Evolutionary conservation across 1,140 invertebrate species (phyloP).

Genomic region (Brevipalpus yothersi): DNA sequence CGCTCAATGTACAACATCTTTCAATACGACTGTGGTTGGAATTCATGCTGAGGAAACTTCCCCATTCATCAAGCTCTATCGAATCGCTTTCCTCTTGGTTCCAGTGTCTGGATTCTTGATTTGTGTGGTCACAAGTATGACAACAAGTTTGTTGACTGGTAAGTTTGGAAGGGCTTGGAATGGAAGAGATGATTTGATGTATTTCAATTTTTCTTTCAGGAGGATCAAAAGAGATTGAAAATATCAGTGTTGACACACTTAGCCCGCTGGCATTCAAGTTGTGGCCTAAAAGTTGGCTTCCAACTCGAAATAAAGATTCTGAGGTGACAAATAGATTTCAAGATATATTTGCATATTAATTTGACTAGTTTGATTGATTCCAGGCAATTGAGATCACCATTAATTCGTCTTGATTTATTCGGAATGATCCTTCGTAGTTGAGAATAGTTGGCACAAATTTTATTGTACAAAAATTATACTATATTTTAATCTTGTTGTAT

Average conservation of each 20-base stretch:
- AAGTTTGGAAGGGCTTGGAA: background rate
- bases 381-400: background rate
- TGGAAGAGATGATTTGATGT: background rate
- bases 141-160: background rate
- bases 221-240: background rate
- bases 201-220: background rate
- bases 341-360: background rate
- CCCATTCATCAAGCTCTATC: constrained; percentile 1
- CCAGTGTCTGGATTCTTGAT: constrained; percentile 10
- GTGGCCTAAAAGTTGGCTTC: background rate
- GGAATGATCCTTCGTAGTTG: too few species aligned
- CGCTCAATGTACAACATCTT: background rate
- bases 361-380: background rate
- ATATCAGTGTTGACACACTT: background rate
- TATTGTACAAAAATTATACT: too few species aligned
- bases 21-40: background rate
- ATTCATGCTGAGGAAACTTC: background rate
- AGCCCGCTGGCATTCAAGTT: background rate
- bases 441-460: too few species aligned
- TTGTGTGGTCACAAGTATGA: constrained; percentile 2
- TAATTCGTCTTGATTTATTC: background rate
- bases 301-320: background rate
- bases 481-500: too few species aligned
- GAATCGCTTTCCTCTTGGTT: constrained; percentile 8
- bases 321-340: background rate